Percentiles rank a stretch among this genome's conserved stretches.
Conservation (phyloP, 2,113 vertebrate genomes). For the Vulpes ferrilata region DNA sequence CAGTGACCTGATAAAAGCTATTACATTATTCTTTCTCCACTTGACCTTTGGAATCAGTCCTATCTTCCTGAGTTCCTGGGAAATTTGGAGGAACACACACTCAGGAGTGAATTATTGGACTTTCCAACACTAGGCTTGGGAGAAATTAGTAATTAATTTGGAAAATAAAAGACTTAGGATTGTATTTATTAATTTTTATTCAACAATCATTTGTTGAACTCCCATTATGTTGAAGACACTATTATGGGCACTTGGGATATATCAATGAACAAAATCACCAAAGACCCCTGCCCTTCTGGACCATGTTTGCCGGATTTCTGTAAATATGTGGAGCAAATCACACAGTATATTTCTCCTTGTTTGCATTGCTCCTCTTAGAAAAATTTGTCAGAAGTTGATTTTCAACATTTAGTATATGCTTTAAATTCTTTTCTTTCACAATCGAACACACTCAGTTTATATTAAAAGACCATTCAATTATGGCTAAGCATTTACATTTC, state of each 20-base stretch:
- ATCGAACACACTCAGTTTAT: neutral
- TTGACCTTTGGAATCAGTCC: neutral
- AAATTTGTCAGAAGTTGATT: neutral
- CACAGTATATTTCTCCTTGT: neutral
- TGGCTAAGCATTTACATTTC: neutral
- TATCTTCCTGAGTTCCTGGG: neutral
- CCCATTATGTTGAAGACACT: neutral
- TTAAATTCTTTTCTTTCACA: conserved; percentile 25
- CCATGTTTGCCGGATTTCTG: neutral
- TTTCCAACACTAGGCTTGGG: neutral
- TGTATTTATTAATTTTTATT: neutral
- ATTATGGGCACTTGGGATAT: neutral
- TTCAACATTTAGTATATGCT: neutral
- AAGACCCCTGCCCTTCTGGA: neutral
- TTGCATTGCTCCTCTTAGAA: neutral
- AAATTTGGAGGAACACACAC: neutral
- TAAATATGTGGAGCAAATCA: neutral
- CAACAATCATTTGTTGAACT: neutral
- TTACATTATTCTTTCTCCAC: neutral
- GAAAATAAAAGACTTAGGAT: neutral
- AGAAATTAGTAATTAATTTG: neutral
- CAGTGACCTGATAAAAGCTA: neutral
- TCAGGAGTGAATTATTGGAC: neutral
- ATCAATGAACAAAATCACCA: neutral
- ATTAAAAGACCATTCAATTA: neutral